These are phyloP conservation scores for Esperia sulphurella DNA, from an alignment of 2,888 invertebrate genomes.

Conservation along the genomic window DNA sequence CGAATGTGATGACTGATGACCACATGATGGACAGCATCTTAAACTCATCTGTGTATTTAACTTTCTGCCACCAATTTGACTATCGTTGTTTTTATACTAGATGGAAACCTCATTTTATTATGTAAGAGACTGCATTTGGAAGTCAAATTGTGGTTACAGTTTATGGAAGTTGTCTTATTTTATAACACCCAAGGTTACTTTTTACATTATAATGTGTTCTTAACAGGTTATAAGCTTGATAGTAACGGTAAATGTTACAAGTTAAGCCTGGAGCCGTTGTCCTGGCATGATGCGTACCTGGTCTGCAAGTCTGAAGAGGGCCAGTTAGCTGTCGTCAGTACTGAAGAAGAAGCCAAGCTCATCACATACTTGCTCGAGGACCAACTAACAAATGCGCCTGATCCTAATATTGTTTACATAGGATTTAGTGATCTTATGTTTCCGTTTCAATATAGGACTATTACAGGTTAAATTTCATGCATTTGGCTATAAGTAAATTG, in stretches of 20 bases:
- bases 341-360: constrained; percentile 39
- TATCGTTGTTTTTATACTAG: too few relatives aligned
- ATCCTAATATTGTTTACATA: constrained; percentile 39
- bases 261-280: constrained; percentile 39
- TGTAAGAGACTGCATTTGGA: too few relatives aligned
- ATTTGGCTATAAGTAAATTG: too few relatives aligned
- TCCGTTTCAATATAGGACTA: constrained; percentile 45
- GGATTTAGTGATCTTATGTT: constrained; percentile 52
- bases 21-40: too few relatives aligned
- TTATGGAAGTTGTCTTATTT: not conserved
- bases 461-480: constrained; percentile 30
- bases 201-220: not conserved
- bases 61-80: too few relatives aligned
- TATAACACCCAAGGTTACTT: not conserved
- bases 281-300: constrained; percentile 47
- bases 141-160: not conserved
- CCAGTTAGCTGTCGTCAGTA: constrained; percentile 40
- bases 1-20: too few relatives aligned
- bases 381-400: constrained; percentile 35
- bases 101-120: too few relatives aligned
- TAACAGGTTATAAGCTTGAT: not conserved
- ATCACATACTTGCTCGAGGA: constrained; percentile 15
- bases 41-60: too few relatives aligned
- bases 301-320: constrained; percentile 40
- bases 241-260: constrained; percentile 38